A percentile compares a stretch with the other conserved stretches of the same genome.
phyloP scores from a whole-genome alignment of 2,113 vertebrate species.

The Strigops habroptila region DNA sequence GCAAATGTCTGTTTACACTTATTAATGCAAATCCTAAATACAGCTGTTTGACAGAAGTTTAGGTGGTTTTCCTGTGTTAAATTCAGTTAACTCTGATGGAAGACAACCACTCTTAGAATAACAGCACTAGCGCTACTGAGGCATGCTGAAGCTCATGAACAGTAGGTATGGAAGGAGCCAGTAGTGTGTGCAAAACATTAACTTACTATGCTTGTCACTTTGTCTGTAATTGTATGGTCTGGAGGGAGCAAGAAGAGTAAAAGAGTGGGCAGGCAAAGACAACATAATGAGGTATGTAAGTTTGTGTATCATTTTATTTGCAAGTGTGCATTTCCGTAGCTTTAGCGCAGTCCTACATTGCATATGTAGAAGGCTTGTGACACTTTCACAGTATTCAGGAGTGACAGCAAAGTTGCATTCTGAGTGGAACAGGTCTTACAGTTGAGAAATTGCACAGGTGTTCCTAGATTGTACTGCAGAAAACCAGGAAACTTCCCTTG shows the following conservation, averaged over 20 bases:
- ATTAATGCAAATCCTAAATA: neutral
- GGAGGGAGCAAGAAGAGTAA: neutral
- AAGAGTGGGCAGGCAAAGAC: neutral
- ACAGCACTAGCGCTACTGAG: neutral
- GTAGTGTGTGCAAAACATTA: neutral
- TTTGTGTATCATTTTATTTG: neutral
- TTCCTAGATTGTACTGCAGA: neutral
- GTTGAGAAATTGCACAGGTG: neutral
- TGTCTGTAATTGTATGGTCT: neutral
- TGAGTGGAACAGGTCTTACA: neutral
- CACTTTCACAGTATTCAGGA: neutral
- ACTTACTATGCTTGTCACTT: neutral
- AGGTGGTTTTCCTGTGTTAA: neutral
- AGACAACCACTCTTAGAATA: neutral
- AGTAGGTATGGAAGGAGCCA: neutral
- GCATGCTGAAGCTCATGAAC: rapidly evolving
- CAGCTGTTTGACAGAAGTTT: neutral
- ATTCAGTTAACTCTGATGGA: neutral
- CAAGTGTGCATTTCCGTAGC: neutral
- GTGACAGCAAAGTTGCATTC: neutral
- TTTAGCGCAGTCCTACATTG: rapidly evolving
- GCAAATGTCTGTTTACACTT: neutral
- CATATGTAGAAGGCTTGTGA: neutral
- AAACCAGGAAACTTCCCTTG: neutral
- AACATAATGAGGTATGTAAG: neutral